Base-by-base conservation (phyloP, 2,113 vertebrate genomes). In the Podarcis cretensis region DNA sequence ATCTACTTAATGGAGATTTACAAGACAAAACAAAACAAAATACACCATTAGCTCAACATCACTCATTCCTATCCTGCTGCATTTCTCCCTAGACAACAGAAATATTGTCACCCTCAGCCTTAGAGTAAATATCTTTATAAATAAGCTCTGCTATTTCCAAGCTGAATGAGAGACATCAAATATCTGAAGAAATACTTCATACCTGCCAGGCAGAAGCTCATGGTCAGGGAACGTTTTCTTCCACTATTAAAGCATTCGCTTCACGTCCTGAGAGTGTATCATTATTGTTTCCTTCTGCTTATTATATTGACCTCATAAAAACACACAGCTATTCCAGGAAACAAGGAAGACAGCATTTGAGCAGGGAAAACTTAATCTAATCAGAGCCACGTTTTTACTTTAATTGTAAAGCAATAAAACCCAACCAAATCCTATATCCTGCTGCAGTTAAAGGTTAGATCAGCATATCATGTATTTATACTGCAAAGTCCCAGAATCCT, bases 331-430 rank as follows among this genome's bases (percentile, higher is more conserved):
- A 79, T 93, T 96, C 94, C 94, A 93, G 86, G 90, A 93, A 96
- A 92, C 76, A 83, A 88, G 83, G 89, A 91, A 88, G 92, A 90
- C 86, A 92, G 65, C 87, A 90, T 85, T 94, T 90, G 92, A 87
- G 16, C 43, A 71, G 88, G 82, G 75, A 87, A 77, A 80, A 90
- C 13, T 74, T 92, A 94, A 95, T 96, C 90, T 95, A 94, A 95
- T 96, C 93, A 94, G 90, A 94, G 73, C 25, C 71, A 92, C 85
- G 91, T 89, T 95, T 96, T 96, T 92, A 92, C 83, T 96, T 96
- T 96, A 96, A 96, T 94, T 93, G 83, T 16, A 65, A 83, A 90
- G 81, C 87, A 84, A 92, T 95, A 94, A 93, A 93, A 92, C 87
- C 91, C 92, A 79, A 79, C 18, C 57, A 92, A 94, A 92, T 93